A percentile compares a stretch with the other conserved stretches of the same genome.
Conservation (phyloP, 2,888 invertebrate genomes). For the Pemphredon lugubris region DNA sequence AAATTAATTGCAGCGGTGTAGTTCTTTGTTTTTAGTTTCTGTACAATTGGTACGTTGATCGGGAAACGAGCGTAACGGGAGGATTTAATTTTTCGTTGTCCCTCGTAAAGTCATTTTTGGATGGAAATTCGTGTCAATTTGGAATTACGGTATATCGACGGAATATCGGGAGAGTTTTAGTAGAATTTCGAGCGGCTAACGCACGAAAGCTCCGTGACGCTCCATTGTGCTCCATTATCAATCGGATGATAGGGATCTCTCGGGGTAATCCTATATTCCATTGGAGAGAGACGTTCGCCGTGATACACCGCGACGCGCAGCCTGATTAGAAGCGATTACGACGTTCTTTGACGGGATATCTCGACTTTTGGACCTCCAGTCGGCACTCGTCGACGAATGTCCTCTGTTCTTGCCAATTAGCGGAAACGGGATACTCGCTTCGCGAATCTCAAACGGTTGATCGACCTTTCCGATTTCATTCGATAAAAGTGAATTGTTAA, state of each 20-base stretch:
- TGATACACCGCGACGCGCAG: constrained; percentile 47
- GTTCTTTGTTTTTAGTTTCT: no score
- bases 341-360: constrained; percentile 31
- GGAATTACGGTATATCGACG: no score
- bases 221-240: no score
- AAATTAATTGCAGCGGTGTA: no score
- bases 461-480: neutral
- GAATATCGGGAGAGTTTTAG: no score
- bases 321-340: constrained; percentile 60
- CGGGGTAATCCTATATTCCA: constrained; percentile 57
- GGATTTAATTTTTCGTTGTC: no score
- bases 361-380: constrained; percentile 55
- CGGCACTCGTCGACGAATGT: constrained; percentile 47
- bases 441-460: constrained; percentile 5
- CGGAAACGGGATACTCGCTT: constrained; percentile 11
- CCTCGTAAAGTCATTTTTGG: no score
- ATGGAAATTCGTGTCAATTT: no score
- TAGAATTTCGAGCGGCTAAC: no score
- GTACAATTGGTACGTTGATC: no score
- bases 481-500: constrained; percentile 11
- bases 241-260: constrained; percentile 40
- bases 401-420: constrained; percentile 24
- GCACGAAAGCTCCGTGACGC: no score
- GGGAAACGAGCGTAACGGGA: no score
- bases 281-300: constrained; percentile 51